Evolutionary conservation across 2,888 invertebrate genomes (phyloP), one percentile per base, ranked within the genome.

Genomic region (Lobophora halterata): DNA sequence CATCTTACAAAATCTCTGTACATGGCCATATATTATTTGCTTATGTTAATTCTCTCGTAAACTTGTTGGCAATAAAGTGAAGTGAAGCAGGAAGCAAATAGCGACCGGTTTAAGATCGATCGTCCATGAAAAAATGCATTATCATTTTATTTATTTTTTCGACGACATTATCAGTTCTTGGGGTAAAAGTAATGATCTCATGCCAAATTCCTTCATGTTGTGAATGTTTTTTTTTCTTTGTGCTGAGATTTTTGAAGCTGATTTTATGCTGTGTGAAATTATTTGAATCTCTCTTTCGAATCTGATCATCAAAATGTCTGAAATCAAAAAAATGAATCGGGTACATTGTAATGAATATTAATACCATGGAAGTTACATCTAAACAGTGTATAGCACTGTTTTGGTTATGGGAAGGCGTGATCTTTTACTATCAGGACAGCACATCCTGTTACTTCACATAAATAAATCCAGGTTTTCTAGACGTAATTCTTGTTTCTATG

Each of bases 141-240:
- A 12, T 12, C n/a, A n/a, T 21, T 41, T 32, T 36, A 34, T 32
- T 44, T 33, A 25, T 30, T 32, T 9, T 25, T n/a, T n/a, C n/a
- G 19, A 20, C 16, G 28, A 40, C 30, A 14, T 19, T 14, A 37
- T 7, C 16, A 21, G 29, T 27, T 13, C 10, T 27, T 30, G 11
- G 21, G 5, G 37, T 20, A 30, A 27, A 33, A 24, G 9, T 32
- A 33, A 37, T 24, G 32, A 29, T 25, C 25, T 23, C 36, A 35
- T 14, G 17, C 23, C 3, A 30, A 21, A 26, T 20, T 31, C 45
- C 35, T 42, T 32, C 44, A 28, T 40, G 28, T 25, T 42, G 25
- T 14, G n/a, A 18, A 28, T 12, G 7, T 49, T 44, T 52, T 39
- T 41, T 33, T 34, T 34, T 49, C 49, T 46, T 46, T 49, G 36